Evolutionary conservation across 2,888 invertebrate species (phyloP).

Genomic region (Hipparchia semele): DNA sequence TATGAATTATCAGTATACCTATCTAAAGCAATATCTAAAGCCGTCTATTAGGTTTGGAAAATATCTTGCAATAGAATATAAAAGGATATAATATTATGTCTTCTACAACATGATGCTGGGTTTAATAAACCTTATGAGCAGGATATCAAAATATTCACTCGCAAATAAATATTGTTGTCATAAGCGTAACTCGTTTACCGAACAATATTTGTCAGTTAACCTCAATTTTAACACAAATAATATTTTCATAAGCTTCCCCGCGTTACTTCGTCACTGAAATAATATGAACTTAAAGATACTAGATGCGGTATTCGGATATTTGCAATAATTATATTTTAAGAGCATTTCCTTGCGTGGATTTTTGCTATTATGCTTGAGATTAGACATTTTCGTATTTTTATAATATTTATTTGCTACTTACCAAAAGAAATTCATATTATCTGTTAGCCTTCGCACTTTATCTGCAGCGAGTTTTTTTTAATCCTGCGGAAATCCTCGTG

Average conservation of each 20-base stretch:
- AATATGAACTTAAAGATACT: neutral
- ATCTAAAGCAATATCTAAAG: no score
- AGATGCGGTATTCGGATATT: neutral
- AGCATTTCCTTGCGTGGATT: neutral
- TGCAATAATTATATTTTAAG: neutral
- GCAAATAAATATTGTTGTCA: constrained; percentile 24
- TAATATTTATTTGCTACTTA: no score
- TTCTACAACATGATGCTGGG: neutral
- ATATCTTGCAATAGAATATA: no score
- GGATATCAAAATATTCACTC: neutral
- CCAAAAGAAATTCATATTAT: no score
- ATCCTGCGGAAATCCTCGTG: no score
- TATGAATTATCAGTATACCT: no score
- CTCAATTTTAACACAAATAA: constrained; percentile 42
- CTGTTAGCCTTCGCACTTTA: no score
- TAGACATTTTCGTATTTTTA: no score
- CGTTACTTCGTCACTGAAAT: constrained; percentile 20
- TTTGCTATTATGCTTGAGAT: neutral
- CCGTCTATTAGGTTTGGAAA: no score
- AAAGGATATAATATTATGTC: no score
- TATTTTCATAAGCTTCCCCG: constrained; percentile 37
- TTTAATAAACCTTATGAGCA: neutral
- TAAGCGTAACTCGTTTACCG: constrained; percentile 21
- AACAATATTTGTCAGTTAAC: constrained; percentile 32
- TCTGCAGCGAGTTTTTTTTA: no score